These are phyloP conservation scores for Lumbricus terrestris DNA, from an alignment of 2,888 invertebrate species.

Conservation along the genomic window DNA sequence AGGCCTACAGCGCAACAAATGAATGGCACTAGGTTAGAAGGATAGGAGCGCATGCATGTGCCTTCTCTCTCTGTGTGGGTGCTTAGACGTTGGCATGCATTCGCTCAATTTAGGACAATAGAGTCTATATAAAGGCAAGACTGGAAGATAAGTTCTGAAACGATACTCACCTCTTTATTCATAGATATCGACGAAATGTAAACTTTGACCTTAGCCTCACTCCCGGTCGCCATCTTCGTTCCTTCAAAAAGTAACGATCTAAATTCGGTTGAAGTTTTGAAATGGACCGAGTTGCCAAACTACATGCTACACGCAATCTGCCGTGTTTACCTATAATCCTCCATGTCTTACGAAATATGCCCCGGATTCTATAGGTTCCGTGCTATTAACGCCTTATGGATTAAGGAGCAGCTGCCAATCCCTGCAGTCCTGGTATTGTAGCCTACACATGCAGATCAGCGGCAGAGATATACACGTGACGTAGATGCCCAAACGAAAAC, in stretches of 20 bases:
- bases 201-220: constrained; percentile 8
- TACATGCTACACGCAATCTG: background rate
- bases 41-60: background rate
- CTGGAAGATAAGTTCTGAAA: background rate
- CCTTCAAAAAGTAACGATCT: background rate
- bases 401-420: background rate
- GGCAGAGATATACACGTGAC: background rate
- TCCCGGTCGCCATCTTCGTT: background rate
- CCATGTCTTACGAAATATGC: background rate
- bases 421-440: no score
- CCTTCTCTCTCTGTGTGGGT: background rate
- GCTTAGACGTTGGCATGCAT: background rate
- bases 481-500: background rate
- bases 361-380: background rate
- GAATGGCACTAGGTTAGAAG: background rate
- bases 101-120: background rate
- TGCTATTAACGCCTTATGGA: background rate
- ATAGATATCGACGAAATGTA: constrained; percentile 15
- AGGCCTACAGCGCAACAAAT: background rate
- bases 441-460: no score
- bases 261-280: background rate
- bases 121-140: background rate
- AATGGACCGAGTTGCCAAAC: background rate
- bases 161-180: constrained; percentile 7
- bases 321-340: background rate